A percentile compares a stretch with the other conserved stretches of the same genome.
These are phyloP conservation scores for Geophilus truncorum DNA, from an alignment of 2,888 invertebrate species.

Conservation along the genomic window DNA sequence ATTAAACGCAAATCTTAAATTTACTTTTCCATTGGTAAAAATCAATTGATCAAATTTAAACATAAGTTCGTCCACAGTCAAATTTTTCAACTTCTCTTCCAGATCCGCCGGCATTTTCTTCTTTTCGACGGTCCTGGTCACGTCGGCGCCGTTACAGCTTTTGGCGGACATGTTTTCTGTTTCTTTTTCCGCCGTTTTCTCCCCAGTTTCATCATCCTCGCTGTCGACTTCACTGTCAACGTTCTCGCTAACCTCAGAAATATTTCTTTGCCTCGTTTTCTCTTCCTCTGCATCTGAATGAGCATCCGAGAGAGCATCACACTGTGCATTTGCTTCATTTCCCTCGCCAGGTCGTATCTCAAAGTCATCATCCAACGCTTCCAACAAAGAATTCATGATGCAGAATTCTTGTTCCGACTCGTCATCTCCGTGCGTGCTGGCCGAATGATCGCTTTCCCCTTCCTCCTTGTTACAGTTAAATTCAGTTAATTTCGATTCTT, in stretches of 20 bases:
- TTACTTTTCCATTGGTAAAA: slow-evolving; percentile 44
- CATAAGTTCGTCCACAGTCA: slow-evolving; percentile 40
- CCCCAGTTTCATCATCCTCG: slow-evolving; percentile 32
- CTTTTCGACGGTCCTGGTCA: background rate
- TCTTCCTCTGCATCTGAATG: slow-evolving; percentile 32
- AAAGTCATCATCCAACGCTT: slow-evolving; percentile 23
- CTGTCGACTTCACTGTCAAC: slow-evolving; percentile 28
- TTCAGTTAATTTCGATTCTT: too few species aligned
- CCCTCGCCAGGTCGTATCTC: slow-evolving; percentile 18
- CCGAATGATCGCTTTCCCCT: slow-evolving; percentile 22
- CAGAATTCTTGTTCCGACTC: slow-evolving; percentile 31
- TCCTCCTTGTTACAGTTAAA: slow-evolving; percentile 5
- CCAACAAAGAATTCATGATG: slow-evolving; percentile 28
- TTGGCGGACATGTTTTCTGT: background rate
- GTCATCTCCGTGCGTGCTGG: slow-evolving; percentile 26
- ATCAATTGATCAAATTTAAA: slow-evolving; percentile 45
- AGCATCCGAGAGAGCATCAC: too few species aligned
- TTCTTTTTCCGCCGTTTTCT: slow-evolving; percentile 15
- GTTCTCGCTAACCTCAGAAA: slow-evolving; percentile 34
- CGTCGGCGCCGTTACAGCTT: background rate
- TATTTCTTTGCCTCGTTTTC: slow-evolving; percentile 29
- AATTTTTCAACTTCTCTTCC: slow-evolving; percentile 35
- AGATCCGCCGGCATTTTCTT: slow-evolving; percentile 36
- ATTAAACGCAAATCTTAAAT: background rate
- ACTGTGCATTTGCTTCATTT: background rate